Conservation (phyloP, 2,888 invertebrate genomes). For the Lomographa bimaculata region DNA sequence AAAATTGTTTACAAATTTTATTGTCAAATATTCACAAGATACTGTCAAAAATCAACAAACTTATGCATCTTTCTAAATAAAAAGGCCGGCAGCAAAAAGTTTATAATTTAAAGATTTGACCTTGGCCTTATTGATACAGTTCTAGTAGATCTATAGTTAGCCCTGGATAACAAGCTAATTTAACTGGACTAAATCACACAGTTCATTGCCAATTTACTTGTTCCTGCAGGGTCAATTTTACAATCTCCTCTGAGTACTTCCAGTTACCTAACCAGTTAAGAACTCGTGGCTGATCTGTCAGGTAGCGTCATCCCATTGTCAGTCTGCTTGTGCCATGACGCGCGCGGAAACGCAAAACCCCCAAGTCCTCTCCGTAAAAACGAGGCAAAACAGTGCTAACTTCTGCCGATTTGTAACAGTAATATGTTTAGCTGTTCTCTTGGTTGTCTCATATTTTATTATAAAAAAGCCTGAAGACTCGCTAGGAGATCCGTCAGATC, state of each 20-base stretch:
- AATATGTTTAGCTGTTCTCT: conserved; percentile 42
- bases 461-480: conserved; percentile 49
- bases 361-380: conserved; percentile 56
- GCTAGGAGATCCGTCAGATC: conserved; percentile 64
- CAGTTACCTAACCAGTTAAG: conserved; percentile 53
- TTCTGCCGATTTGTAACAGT: conserved; percentile 53
- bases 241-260: conserved; percentile 38
- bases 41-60: neutral
- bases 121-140: too few species aligned
- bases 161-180: too few species aligned
- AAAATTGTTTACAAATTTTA: too few species aligned
- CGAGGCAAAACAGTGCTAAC: conserved; percentile 53
- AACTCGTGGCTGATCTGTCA: conserved; percentile 40
- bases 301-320: conserved; percentile 38
- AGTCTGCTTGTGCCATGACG: conserved; percentile 73
- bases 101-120: too few species aligned
- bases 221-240: conserved; percentile 60
- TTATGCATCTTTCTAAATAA: too few species aligned
- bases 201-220: conserved; percentile 42
- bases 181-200: conserved; percentile 1
- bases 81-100: too few species aligned
- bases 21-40: neutral
- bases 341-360: conserved; percentile 60
- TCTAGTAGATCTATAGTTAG: too few species aligned
- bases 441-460: conserved; percentile 51